Percentiles rank a stretch among this genome's conserved stretches.
These are phyloP conservation scores for Felis chaus DNA, from an alignment of 2,113 vertebrate genomes.

Conservation along the genomic window DNA sequence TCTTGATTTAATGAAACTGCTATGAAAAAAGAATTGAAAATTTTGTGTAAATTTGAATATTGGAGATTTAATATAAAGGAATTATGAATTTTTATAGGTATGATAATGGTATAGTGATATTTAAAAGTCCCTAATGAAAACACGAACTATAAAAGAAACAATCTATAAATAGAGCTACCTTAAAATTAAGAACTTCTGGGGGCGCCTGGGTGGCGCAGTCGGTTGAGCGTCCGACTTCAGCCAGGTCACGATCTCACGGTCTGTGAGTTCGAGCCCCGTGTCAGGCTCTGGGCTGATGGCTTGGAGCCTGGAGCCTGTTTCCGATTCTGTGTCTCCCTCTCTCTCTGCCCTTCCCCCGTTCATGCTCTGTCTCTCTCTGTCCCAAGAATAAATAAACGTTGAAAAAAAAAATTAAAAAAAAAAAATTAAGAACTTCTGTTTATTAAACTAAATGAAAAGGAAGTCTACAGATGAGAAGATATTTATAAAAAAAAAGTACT, in stretches of 20 bases:
- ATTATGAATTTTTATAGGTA: not conserved
- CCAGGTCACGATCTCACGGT: no score
- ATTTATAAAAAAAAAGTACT: not conserved
- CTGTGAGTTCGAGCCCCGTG: no score
- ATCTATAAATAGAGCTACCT: not conserved
- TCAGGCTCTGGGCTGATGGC: no score
- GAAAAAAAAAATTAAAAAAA: no score
- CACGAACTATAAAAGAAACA: not conserved
- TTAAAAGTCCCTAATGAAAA: not conserved
- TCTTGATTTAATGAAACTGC: not conserved
- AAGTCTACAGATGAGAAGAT: not conserved
- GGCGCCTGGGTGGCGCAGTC: no score
- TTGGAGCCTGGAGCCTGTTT: no score
- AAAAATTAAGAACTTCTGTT: not conserved
- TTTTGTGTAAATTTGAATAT: not conserved
- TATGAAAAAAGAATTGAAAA: not conserved
- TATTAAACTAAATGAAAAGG: not conserved
- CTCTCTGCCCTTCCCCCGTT: no score
- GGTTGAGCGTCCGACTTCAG: no score
- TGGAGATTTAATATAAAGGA: not conserved
- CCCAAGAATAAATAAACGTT: no score
- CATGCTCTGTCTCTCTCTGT: no score
- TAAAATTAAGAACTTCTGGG: not conserved
- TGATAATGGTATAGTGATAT: not conserved
- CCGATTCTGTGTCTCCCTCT: no score